Evolutionary conservation across 2,888 invertebrate species (phyloP).

Genomic region (Aphelenchoides bicaudatus): DNA sequence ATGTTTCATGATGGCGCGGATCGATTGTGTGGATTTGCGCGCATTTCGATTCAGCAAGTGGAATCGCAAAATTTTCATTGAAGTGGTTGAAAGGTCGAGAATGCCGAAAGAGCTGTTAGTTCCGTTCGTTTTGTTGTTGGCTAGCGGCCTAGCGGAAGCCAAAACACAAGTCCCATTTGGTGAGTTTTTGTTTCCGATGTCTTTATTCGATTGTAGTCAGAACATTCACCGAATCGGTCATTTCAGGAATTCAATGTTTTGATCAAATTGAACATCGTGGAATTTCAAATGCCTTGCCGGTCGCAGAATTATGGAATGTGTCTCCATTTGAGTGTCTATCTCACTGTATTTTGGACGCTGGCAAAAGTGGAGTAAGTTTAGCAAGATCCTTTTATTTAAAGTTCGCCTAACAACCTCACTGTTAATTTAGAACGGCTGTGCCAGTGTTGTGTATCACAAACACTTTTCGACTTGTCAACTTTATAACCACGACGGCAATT

Average conservation of each 20-base stretch:
- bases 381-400: not conserved
- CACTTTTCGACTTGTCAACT: constrained; percentile 50
- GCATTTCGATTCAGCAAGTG: too few relatives aligned
- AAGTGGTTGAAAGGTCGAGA: too few relatives aligned
- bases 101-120: too few relatives aligned
- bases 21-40: too few relatives aligned
- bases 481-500: constrained; percentile 35
- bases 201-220: not conserved
- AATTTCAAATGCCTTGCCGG: constrained; percentile 42
- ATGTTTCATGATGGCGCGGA: too few relatives aligned
- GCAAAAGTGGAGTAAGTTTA: constrained; percentile 37
- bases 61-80: too few relatives aligned
- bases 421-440: constrained; percentile 42
- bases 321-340: constrained; percentile 48
- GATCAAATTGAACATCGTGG: constrained; percentile 27
- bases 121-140: too few relatives aligned
- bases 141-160: not conserved
- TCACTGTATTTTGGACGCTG: constrained; percentile 45
- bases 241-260: constrained; percentile 30
- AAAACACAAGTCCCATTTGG: constrained; percentile 3
- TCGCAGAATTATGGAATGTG: constrained; percentile 49
- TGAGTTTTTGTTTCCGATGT: too few relatives aligned
- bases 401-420: not conserved
- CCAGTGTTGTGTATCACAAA: constrained; percentile 51
- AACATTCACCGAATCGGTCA: constrained; percentile 4